A percentile compares a stretch with the other conserved stretches of the same genome.
phyloP scores from a whole-genome alignment of 2,888 invertebrate species.

The Arge pagana region DNA sequence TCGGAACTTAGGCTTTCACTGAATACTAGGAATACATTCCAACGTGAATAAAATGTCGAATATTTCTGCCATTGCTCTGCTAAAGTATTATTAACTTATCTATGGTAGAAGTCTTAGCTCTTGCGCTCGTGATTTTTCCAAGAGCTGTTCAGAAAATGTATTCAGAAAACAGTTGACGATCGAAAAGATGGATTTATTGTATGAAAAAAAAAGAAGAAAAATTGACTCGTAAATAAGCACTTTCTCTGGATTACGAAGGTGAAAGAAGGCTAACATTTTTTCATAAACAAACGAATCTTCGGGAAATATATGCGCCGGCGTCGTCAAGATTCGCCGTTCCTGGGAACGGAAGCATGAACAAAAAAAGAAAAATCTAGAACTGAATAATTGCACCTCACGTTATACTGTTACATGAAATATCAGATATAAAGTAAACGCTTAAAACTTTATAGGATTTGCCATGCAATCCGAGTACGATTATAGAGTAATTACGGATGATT shows the following conservation, averaged over 20 bases:
- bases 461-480: slow-evolving; percentile 32
- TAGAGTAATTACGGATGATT: slow-evolving; percentile 25
- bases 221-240: too few relatives aligned
- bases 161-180: too few relatives aligned
- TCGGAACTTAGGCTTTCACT: slow-evolving; percentile 14
- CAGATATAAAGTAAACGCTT: slow-evolving; percentile 19
- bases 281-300: too few relatives aligned
- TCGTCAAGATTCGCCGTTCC: too few relatives aligned
- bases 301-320: too few relatives aligned
- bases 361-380: slow-evolving; percentile 12
- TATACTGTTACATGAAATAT: slow-evolving; percentile 23
- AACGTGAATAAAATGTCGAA: slow-evolving; percentile 1
- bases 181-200: neutral
- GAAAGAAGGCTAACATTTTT: too few relatives aligned
- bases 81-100: slow-evolving; percentile 15
- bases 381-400: slow-evolving; percentile 29
- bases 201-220: neutral
- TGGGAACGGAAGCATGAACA: too few relatives aligned
- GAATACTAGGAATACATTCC: neutral
- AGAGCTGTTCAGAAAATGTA: too few relatives aligned
- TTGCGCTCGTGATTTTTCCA: too few relatives aligned
- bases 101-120: slow-evolving; percentile 6
- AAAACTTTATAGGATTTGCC: slow-evolving; percentile 36
- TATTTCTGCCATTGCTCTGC: slow-evolving; percentile 17
- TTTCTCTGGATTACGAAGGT: too few relatives aligned